Evolutionary conservation across 2,113 vertebrate species (phyloP).

Genomic region (Pantherophis guttatus): DNA sequence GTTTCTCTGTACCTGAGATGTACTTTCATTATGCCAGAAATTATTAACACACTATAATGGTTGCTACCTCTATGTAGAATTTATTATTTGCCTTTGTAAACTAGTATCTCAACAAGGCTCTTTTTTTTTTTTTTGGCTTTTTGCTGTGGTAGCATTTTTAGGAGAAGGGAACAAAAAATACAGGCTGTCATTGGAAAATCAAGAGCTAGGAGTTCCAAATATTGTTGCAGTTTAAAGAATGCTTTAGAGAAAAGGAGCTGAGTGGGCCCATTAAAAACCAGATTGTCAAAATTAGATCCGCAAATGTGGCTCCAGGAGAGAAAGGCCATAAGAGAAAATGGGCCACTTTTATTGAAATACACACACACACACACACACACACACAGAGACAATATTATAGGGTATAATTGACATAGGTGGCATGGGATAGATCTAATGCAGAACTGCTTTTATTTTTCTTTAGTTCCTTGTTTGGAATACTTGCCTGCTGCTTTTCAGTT

Average conservation of each 20-base stretch:
- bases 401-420: background rate
- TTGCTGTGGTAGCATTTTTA: background rate
- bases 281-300: background rate
- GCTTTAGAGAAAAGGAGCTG: slow-evolving; percentile 1
- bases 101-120: slow-evolving; percentile 22
- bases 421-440: background rate
- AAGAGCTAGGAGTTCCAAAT: background rate
- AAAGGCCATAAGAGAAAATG: background rate
- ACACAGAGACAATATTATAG: too few species aligned
- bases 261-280: background rate
- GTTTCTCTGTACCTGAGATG: slow-evolving; percentile 47
- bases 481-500: slow-evolving; percentile 1
- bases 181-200: background rate
- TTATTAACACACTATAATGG: slow-evolving; percentile 49
- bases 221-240: background rate
- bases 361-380: background rate
- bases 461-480: background rate
- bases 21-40: slow-evolving; percentile 43
- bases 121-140: background rate
- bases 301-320: background rate
- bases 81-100: slow-evolving; percentile 39
- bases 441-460: background rate
- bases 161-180: background rate
- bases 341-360: background rate
- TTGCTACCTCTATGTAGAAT: slow-evolving; percentile 37